Percentiles rank a stretch among this genome's conserved stretches.
Conservation (phyloP, 2,888 invertebrate species). For the Ennomos quercinarius region DNA sequence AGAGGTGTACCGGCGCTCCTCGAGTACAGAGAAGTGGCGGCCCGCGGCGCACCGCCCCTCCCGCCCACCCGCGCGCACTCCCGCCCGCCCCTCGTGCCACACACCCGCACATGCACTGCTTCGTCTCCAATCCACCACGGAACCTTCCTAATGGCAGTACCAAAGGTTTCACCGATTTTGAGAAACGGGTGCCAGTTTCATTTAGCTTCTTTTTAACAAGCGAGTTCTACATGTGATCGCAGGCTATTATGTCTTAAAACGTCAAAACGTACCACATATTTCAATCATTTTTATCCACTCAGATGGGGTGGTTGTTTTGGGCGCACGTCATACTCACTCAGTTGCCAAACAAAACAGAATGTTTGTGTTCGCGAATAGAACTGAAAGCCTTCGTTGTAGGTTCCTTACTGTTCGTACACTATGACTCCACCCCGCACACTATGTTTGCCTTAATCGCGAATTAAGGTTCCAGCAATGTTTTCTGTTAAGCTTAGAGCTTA, state of each 20-base stretch:
- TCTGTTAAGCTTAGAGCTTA: conserved; percentile 79
- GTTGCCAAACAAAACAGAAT: not conserved
- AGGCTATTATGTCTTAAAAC: not conserved
- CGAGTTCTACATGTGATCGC: not conserved
- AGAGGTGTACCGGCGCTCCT: conserved; percentile 84
- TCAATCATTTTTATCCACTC: not conserved
- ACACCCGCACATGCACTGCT: conserved; percentile 76
- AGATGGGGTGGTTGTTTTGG: not conserved
- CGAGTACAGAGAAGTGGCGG: conserved; percentile 83
- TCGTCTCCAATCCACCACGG: conserved; percentile 79
- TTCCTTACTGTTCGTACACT: conserved; percentile 11
- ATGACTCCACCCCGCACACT: conserved; percentile 75
- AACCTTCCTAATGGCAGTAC: conserved; percentile 21
- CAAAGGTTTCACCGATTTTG: conserved; percentile 4
- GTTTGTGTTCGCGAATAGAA: conserved; percentile 1
- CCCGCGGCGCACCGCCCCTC: conserved; percentile 74
- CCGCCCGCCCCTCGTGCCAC: conserved; percentile 59
- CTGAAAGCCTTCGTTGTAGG: not conserved
- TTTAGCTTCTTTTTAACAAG: not conserved
- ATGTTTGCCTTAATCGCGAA: conserved; percentile 84
- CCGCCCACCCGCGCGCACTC: conserved; percentile 60
- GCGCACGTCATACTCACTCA: conserved; percentile 11
- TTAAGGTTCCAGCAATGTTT: conserved; percentile 83
- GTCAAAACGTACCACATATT: not conserved
- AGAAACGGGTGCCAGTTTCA: conserved; percentile 1